Base-by-base conservation (phyloP, 2,888 invertebrate genomes). In the Diachrysia chrysitis region DNA sequence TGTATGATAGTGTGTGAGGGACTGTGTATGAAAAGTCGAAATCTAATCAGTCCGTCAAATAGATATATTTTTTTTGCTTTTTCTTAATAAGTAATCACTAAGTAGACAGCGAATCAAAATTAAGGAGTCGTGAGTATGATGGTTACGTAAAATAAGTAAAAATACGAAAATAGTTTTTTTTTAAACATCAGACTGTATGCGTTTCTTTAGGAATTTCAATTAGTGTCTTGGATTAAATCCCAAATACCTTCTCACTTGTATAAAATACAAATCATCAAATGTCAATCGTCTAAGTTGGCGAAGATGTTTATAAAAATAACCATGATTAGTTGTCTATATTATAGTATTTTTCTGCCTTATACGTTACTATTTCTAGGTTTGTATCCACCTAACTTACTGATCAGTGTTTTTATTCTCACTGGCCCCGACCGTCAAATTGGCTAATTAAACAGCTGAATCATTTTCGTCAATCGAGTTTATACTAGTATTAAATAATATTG, bases 151-250 rank as follows among this genome's bases (percentile, higher is more conserved):
- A 29, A 29, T 5, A 29, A 29, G 7, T 29, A 29, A 29, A 29
- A 4, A 29, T 29, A n/a, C n/a, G n/a, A n/a, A n/a, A n/a, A n/a
- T n/a, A n/a, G n/a, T n/a, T n/a, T n/a, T n/a, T n/a, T n/a, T n/a
- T n/a, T n/a, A n/a, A n/a, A n/a, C n/a, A n/a, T n/a, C n/a, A n/a
- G n/a, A n/a, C n/a, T n/a, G n/a, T n/a, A 54, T 25, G 23, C n/a
- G 3, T 5, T 9, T 51, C 16, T 53, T 23, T 14, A 54, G 21
- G 16, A 10, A 25, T 7, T 25, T 54, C 16, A 54, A 54, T 54
- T 46, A 21, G 12, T 21, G 35, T 32, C 21, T 77, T 78, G 58
- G 69, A 66, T 59, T 53, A 35, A 58, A 51, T 71, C 72, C 64
- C 63, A 64, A 78, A 58, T 63, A 25, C 35, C 32, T 23, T 23